These are phyloP conservation scores for Drosophila maculinotata DNA, from an alignment of 2,888 invertebrate genomes.

Conservation along the genomic window DNA sequence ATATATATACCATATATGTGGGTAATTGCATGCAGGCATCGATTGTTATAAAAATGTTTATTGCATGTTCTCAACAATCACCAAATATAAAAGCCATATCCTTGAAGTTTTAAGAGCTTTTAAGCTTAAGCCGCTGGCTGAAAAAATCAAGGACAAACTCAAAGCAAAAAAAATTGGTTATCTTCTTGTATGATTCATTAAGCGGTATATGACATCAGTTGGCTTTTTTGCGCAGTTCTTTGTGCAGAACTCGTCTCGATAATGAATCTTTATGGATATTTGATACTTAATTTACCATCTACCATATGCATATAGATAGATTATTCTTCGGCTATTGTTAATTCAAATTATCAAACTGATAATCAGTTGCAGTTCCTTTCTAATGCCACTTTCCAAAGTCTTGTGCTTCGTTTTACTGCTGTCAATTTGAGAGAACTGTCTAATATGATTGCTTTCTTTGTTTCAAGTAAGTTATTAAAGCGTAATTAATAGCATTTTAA, in stretches of 20 bases:
- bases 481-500: conserved; percentile 77
- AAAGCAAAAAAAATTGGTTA: conserved; percentile 8
- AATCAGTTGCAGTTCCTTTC: conserved; percentile 36
- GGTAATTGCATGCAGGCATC: conserved; percentile 24
- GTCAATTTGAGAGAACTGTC: conserved; percentile 19
- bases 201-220: conserved; percentile 41
- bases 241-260: conserved; percentile 17
- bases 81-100: conserved; percentile 10
- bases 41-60: conserved; percentile 42
- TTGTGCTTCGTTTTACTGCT: no score
- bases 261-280: neutral
- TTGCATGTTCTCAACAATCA: conserved; percentile 12
- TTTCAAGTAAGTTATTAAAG: conserved; percentile 71
- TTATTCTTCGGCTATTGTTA: neutral
- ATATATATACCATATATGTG: no score
- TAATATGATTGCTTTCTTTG: conserved; percentile 65
- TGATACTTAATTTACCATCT: conserved; percentile 3
- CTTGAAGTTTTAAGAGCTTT: conserved; percentile 20
- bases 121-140: neutral
- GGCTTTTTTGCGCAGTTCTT: conserved; percentile 25
- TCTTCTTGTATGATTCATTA: conserved; percentile 3
- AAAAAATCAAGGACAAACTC: conserved; percentile 25
- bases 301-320: conserved; percentile 11
- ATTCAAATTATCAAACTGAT: conserved; percentile 25
- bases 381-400: conserved; percentile 41